Evolutionary conservation across 1,140 invertebrate genomes (phyloP), one percentile per base, ranked within the genome.

Genomic region (Drosophila bifasciata): DNA sequence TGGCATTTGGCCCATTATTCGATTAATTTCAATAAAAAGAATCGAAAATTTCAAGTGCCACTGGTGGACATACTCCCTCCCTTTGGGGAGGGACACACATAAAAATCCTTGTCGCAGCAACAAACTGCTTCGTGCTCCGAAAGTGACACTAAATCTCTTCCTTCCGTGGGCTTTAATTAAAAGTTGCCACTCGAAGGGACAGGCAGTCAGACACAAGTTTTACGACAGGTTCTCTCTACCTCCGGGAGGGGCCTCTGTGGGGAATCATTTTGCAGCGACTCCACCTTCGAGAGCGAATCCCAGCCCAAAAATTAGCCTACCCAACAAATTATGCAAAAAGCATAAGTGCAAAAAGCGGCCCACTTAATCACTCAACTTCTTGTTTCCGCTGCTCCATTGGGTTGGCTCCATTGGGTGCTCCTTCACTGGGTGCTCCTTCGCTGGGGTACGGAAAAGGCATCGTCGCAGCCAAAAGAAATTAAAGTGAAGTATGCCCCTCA

Each of bases 1-100:
- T 74, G 68, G 57, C 57, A 67, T 60, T 67, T 76, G 63, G 28
- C 53, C 25, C 69, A 76, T 76, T 59, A 67, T 88, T 85, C 81
- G 81, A 88, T 88, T 85, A 81, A 85, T 85, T 85, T 88, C 81
- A 85, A 85, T 85, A 88, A 78, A 85, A 88, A 60, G 60, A 67
- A 67, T 67, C 67, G 48, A 66, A 86, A 68, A 61, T 80, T 86
- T 67, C 55, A 63, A 68, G 51, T 57, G 59, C 45, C 32, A 48
- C 51, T 45, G 53, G 17, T 44, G 25, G 21, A 23, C 28, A n/a
- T n/a, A n/a, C n/a, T n/a, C 8, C 8, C 25, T 2, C 25, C 25
- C 25, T 7, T 7, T 7, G 7, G 25, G 25, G 28, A 28, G 25
- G 57, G 11, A 28, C n/a, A 19, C 62, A 67, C 63, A 67, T 67